Conservation (phyloP, 2,797 vertebrate species). For the Tenualosa ilisha region DNA sequence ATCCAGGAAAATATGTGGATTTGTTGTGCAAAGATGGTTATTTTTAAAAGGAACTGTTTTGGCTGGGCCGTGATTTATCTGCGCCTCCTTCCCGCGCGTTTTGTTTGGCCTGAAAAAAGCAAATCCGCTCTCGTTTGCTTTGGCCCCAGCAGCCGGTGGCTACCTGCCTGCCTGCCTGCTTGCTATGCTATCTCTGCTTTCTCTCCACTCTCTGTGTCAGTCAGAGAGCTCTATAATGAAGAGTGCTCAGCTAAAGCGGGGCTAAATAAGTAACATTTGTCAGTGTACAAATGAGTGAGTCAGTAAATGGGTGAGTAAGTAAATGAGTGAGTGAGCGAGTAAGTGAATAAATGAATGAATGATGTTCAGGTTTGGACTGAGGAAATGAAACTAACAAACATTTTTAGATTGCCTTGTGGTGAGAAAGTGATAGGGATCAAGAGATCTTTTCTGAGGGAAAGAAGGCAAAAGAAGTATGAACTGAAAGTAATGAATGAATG, state of each 20-base stretch:
- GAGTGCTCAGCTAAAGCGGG: background rate
- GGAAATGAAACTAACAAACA: no score
- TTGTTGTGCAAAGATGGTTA: conserved; percentile 7
- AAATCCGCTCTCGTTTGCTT: conserved; percentile 25
- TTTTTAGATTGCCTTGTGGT: background rate
- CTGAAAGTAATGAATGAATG: background rate
- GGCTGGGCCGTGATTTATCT: conserved; percentile 16
- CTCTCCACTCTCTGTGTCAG: background rate
- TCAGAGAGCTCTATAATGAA: background rate
- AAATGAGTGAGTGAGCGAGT: background rate
- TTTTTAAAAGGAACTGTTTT: conserved; percentile 1
- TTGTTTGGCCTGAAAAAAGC: conserved; percentile 29
- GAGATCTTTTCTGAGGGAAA: conserved; percentile 19
- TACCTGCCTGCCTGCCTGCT: background rate
- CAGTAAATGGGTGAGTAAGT: background rate
- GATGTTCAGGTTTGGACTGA: no score
- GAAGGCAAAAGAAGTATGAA: background rate
- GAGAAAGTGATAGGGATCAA: background rate
- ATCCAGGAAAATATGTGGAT: conserved; percentile 17
- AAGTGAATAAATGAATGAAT: background rate
- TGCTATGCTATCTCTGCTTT: background rate
- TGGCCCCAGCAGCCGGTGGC: background rate
- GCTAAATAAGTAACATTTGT: background rate
- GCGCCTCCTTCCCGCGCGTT: background rate
- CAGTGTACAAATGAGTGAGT: no score